Base-by-base conservation (phyloP, 2,888 invertebrate genomes). In the Clanis bilineata region DNA sequence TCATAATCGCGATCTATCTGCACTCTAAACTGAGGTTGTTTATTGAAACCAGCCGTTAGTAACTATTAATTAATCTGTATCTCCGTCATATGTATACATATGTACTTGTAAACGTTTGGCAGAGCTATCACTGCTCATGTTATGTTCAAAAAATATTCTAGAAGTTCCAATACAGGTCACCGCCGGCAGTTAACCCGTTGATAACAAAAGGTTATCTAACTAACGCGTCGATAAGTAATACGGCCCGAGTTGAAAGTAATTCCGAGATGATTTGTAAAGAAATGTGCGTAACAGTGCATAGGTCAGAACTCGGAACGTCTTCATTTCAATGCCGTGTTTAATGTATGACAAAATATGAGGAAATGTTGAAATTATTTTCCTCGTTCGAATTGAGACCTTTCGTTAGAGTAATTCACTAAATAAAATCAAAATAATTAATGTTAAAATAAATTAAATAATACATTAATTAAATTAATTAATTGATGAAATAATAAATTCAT, bases 141-240 rank as follows among this genome's bases (percentile, higher is more conserved):
- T n/a, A n/a, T n/a, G n/a, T n/a, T n/a, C 10, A 10, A 32, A 32
- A 0, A 51, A 32, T 28, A 1, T 12, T 51, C 51, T 18, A 51
- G 51, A 51, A 51, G 51, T 51, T 32, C 32, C 32, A 32, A 32
- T 47, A 47, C 18, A 32, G 32, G 32, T 18, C 51, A 51, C 15
- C 43, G 15, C 43, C 59, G 57, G 54, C 55, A 55, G 54, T 21
- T 41, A 28, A 55, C 57, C 59, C 22, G 0, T 18, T 39, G 62
- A 59, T 62, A 59, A 62, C 62, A 59, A 59, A 55, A 59, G 62
- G 62, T 62, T 59, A 62, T 62, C 51, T 51, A 32, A 51, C 59
- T 56, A 57, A 58, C 43, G 12, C 54, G 41, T 51, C 7, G 9
- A 36, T 4, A 0, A 0, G 18, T 39, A n/a, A n/a, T n/a, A n/a